phyloP scores from a whole-genome alignment of 2,113 vertebrate genomes.

The Melanerpes aurifrons region DNA sequence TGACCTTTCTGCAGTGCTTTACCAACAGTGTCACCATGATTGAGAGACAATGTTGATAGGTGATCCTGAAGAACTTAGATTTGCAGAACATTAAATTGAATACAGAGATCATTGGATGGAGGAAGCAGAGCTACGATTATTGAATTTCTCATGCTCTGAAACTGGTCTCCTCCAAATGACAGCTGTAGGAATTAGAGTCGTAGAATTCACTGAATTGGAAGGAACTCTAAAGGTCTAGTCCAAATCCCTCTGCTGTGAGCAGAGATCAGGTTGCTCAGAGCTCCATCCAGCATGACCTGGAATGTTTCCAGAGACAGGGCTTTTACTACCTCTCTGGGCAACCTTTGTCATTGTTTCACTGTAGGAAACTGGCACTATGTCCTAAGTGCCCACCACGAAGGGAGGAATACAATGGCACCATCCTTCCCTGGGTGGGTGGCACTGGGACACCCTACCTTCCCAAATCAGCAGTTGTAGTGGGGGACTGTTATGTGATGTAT shows the following conservation, averaged over 20 bases:
- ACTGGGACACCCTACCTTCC: not conserved
- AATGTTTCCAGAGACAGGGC: no score
- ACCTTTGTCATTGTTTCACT: no score
- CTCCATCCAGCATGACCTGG: no score
- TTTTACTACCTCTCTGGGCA: no score
- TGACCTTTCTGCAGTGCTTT: not conserved
- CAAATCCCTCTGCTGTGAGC: no score
- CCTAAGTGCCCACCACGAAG: fast-evolving
- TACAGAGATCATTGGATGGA: not conserved
- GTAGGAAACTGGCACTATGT: not conserved
- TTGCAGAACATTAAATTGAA: not conserved
- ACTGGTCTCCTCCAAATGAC: not conserved
- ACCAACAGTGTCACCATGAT: not conserved
- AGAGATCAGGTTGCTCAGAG: no score
- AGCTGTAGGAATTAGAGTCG: not conserved
- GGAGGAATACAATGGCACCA: not conserved
- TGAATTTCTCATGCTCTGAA: not conserved
- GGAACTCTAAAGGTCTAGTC: no score
- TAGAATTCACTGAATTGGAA: no score
- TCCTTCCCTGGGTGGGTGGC: not conserved
- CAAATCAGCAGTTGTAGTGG: not conserved
- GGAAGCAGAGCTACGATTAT: not conserved
- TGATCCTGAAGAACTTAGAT: not conserved
- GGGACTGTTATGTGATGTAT: not conserved
- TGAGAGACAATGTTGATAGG: not conserved